A percentile compares a stretch with the other conserved stretches of the same genome.
Conservation (phyloP, 2,797 vertebrate genomes). For the Platyrinchus mystaceus region DNA sequence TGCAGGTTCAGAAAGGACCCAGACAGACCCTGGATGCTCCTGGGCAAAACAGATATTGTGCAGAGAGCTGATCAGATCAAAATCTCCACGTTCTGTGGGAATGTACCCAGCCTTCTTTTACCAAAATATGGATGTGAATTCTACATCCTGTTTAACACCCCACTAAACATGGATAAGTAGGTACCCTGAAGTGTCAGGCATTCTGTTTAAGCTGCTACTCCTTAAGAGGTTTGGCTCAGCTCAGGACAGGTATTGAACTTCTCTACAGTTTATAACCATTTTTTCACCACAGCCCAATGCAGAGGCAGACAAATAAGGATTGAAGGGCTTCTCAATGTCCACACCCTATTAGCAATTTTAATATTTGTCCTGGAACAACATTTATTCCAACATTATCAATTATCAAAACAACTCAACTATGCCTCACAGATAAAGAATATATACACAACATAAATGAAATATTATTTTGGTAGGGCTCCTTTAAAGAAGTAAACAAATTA, state of each 20-base stretch:
- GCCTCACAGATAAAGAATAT: background rate
- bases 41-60: background rate
- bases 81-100: background rate
- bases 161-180: background rate
- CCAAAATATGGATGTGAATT: background rate
- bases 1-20: background rate
- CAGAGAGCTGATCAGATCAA: background rate
- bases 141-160: background rate
- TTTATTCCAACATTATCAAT: background rate
- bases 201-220: background rate
- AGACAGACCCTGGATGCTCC: background rate
- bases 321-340: background rate
- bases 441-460: background rate
- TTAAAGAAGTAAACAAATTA: background rate
- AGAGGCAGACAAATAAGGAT: background rate
- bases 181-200: background rate
- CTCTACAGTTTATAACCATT: background rate
- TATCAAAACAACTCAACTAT: background rate
- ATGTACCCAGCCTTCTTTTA: rapidly evolving
- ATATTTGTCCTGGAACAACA: background rate
- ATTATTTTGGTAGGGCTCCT: background rate
- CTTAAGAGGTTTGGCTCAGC: background rate
- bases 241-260: background rate
- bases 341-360: background rate
- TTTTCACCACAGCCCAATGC: background rate